Evolutionary conservation across 2,113 vertebrate species (phyloP), one percentile per base, ranked within the genome.

Genomic region (Vanacampus margaritifer): DNA sequence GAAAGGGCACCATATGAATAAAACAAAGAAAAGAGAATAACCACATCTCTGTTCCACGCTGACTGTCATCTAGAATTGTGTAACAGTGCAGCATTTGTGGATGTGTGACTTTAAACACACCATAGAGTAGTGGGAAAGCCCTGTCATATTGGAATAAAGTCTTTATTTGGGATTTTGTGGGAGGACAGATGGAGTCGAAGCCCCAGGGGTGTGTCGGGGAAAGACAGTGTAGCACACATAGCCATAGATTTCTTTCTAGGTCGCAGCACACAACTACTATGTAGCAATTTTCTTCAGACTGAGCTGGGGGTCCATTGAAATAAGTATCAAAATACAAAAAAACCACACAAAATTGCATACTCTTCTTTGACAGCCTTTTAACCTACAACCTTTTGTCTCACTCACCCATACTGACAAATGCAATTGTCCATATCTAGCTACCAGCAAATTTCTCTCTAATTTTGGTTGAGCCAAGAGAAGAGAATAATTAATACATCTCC

Each of bases 131-230:
- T 68, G 73, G 61, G 66, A 75, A 70, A 73, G 21, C 65, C 45
- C 61, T 73, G 76, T 82, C 76, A 71, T 71, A 67, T 79, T 75
- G 50, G 48, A 84, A 72, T 72, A 68, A 86, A 76, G 67, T 81
- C 72, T 82, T 84, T 79, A 77, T 84, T 76, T 71, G 69, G 67
- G 64, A 70, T 78, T 81, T 63, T 70, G 75, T 79, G 71, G 58
- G 74, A 79, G 77, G 69, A 85, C 87, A 87, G 84, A 87, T 87
- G 86, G 87, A 80, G 81, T 71, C 41, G 53, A 74, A 57, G 66
- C 86, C 87, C 76, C 65, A 0, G 28, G 3, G 86, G 84, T 72
- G 68, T 69, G 65, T 80, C 13, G 78, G 66, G 65, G 76, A 64
- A 82, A 79, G 65, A 77, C 80, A 53, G 59, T 78, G 69, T 68